Evolutionary conservation across 2,113 vertebrate species (phyloP), one percentile per base, ranked within the genome.

Genomic region (Taxidea taxus): DNA sequence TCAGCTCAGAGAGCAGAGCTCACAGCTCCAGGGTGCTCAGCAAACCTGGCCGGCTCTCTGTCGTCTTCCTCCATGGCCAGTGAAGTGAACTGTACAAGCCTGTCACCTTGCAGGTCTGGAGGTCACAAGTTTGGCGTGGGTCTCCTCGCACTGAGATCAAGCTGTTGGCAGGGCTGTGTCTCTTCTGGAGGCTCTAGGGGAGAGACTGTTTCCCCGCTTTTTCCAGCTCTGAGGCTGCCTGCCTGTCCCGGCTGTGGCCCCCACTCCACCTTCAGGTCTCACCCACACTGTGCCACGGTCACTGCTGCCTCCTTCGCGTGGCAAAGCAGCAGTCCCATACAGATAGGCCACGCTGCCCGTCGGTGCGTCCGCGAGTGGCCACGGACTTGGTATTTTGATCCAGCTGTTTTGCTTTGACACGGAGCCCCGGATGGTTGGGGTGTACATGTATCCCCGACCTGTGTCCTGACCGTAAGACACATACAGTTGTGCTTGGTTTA

Each of bases 1-100:
- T 78, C 18, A 9, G 16, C 58, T n/a, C n/a, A n/a, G n/a, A n/a
- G n/a, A n/a, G 14, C 91, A 34, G 77, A 15, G 25, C 54, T 4
- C 84, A 4, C 0, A 1, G 31, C 11, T 0, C 0, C 16, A 10
- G 20, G 8, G 37, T 49, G 7, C 44, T 78, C 66, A 12, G 44
- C 42, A 56, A n/a, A 21, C 20, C 25, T 42, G 37, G 15, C 23
- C 2, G 9, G 20, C 82, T 29, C 47, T 1, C 37, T 3, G 1
- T 16, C 1, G 60, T 51, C 27, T 1, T 47, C 39, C 29, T 6
- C n/a, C 14, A 6, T 8, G 11, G 49, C 60, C 27, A 29, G 12
- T 14, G 23, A 31, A 34, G 51, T 54, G 27, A 39, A 23, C 15
- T 54, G 27, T 3, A 21, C 13, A 23, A 44, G 23, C 1, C 10